These are phyloP conservation scores for Stegodyphus mimosarum DNA, from an alignment of 1,140 invertebrate genomes.

Conservation along the genomic window DNA sequence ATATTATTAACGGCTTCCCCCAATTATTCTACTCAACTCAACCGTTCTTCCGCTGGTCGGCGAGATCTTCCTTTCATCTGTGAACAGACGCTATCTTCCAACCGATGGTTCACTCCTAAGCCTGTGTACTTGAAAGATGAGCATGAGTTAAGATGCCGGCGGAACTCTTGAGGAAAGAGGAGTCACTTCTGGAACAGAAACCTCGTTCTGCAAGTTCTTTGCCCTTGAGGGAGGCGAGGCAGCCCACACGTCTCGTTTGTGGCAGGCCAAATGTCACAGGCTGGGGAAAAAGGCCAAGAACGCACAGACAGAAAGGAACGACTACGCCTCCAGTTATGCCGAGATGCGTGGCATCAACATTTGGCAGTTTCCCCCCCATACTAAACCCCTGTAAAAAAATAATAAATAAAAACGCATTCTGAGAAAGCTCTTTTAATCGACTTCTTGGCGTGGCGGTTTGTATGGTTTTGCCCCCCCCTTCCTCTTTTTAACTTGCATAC, in stretches of 20 bases:
- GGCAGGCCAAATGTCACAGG: conserved; percentile 14
- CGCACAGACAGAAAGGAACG: neutral
- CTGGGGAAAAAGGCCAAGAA: neutral
- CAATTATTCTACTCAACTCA: no score
- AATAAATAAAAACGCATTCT: no score
- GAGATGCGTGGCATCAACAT: neutral
- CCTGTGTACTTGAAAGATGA: neutral
- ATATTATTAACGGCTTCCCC: no score
- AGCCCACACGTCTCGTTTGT: conserved; percentile 7
- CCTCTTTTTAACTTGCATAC: no score
- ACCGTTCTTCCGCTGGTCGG: no score
- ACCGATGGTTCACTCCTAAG: no score
- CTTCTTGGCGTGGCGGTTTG: no score
- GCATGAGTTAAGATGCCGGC: neutral
- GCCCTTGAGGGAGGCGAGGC: conserved; percentile 3
- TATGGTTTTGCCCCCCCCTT: no score
- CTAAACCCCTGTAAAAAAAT: no score
- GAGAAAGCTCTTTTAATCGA: no score
- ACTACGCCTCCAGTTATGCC: neutral
- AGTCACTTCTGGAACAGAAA: neutral
- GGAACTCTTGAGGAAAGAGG: neutral
- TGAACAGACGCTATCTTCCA: no score
- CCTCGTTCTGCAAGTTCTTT: conserved; percentile 18
- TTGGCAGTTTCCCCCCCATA: neutral
- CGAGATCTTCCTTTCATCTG: no score